Base-by-base conservation (phyloP, 2,888 invertebrate species). In the Heliconius hortense region DNA sequence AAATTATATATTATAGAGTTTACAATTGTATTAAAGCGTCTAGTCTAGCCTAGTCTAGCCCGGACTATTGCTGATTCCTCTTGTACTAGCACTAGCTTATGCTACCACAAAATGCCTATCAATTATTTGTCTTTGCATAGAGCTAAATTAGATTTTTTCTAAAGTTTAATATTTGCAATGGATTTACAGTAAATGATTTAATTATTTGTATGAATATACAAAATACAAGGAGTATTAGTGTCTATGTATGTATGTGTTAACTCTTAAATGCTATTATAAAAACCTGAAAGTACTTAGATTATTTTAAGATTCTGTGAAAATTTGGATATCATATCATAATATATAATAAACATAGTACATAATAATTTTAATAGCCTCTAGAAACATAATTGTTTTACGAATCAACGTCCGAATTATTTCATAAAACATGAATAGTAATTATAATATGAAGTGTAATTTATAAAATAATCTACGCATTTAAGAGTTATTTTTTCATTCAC, bases 1-100 rank as follows among this genome's bases (percentile, higher is more conserved):
- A 56, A 62, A 69, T 72, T 73, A 75, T 72, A 74, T 77, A 72
- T 75, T 60, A 72, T n/a, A 76, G 1, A 28, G 64, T 26, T 62
- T 39, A 10, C 8, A 53, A 28, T 64, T 64, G 24, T 64, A 39
- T 69, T 13, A 66, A 71, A 75, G 66, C 39, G 11, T 60, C 60
- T 59, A 71, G 24, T 26, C 71, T 71, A 60, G 13, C 43, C 60
- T 60, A 60, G 59, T 62, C 60, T 60, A 60, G 59, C 43, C 71
- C 26, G 24, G 39, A 69, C 66, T 66, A 66, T 66, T 24, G 39
- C 66, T 66, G 39, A 66, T 39, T 39, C 24, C 66, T 43, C 39
- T 39, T 43, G 39, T 43, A 7, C 66, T 66, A 66, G 8, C 7
- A 39, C 66, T 66, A 66, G 64, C 13, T 15, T 39, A n/a, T 43